These are phyloP conservation scores for Amphipoea oculea DNA, from an alignment of 2,888 invertebrate species.

Conservation along the genomic window DNA sequence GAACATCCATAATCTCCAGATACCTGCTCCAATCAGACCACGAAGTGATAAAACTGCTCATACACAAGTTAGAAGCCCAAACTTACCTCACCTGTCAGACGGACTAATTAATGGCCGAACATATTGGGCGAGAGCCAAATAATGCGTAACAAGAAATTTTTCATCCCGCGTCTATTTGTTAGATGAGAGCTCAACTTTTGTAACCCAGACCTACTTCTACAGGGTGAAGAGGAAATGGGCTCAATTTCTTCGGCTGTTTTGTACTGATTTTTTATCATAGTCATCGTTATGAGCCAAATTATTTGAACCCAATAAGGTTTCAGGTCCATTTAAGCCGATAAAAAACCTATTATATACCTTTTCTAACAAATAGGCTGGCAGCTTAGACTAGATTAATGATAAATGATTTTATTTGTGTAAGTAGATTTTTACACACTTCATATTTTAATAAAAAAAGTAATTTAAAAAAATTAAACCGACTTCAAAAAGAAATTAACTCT, in stretches of 20 bases:
- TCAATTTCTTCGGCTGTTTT: background rate
- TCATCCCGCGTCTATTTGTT: constrained; percentile 56
- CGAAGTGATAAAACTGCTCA: background rate
- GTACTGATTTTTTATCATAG: background rate
- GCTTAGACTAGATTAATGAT: background rate
- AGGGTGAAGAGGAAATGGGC: constrained; percentile 30
- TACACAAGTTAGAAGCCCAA: background rate
- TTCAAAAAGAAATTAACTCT: too few relatives aligned
- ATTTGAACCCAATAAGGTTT: background rate
- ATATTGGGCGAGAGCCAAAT: constrained; percentile 53
- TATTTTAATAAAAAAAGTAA: too few relatives aligned
- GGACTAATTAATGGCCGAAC: constrained; percentile 20
- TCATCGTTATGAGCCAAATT: background rate
- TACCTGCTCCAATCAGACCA: constrained; percentile 3
- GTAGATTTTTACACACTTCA: background rate
- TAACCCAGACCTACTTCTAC: constrained; percentile 62
- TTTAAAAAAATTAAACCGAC: too few relatives aligned
- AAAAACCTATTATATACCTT: background rate
- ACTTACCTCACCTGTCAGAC: constrained; percentile 32
- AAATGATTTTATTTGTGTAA: background rate
- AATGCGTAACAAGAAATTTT: constrained; percentile 46
- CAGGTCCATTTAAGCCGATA: background rate
- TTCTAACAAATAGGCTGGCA: background rate
- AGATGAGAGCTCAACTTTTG: constrained; percentile 43
- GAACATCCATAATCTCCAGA: background rate